Conservation (phyloP, 2,797 vertebrate genomes). For the Coendou prehensilis region DNA sequence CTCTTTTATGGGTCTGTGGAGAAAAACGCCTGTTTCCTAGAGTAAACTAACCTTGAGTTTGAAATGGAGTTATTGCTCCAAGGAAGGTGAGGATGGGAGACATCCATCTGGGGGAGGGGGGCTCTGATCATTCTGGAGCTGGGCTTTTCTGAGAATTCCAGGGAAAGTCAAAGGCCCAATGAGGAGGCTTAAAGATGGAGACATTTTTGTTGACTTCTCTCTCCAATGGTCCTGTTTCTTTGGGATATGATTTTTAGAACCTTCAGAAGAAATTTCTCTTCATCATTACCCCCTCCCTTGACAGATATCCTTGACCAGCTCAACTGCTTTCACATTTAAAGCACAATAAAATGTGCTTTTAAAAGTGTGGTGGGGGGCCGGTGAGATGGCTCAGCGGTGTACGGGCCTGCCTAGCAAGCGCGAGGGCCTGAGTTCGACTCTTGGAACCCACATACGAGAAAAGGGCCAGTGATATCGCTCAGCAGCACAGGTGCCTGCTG, state of each 20-base stretch:
- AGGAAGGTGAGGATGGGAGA: neutral
- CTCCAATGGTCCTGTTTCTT: neutral
- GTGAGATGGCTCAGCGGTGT: no score
- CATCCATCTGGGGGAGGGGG: neutral
- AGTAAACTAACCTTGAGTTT: constrained; percentile 3
- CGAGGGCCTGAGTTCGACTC: no score
- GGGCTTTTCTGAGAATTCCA: neutral
- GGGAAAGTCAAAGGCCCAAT: neutral
- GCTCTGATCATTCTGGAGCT: neutral
- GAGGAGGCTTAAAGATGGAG: constrained; percentile 16
- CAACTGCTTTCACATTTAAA: neutral
- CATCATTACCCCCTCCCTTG: neutral
- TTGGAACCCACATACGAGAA: no score
- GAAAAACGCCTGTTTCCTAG: neutral
- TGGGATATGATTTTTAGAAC: neutral
- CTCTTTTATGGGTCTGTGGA: neutral
- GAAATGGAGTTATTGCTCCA: neutral
- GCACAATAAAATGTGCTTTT: neutral
- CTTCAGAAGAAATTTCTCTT: constrained; percentile 53
- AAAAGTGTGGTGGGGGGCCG: neutral
- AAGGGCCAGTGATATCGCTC: no score
- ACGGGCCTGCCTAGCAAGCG: no score
- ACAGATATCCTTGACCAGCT: neutral
- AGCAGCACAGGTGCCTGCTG: no score
- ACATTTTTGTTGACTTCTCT: constrained; percentile 52